Evolutionary conservation across 2,113 vertebrate species (phyloP), one percentile per base, ranked within the genome.

Genomic region (Symphodus melops): DNA sequence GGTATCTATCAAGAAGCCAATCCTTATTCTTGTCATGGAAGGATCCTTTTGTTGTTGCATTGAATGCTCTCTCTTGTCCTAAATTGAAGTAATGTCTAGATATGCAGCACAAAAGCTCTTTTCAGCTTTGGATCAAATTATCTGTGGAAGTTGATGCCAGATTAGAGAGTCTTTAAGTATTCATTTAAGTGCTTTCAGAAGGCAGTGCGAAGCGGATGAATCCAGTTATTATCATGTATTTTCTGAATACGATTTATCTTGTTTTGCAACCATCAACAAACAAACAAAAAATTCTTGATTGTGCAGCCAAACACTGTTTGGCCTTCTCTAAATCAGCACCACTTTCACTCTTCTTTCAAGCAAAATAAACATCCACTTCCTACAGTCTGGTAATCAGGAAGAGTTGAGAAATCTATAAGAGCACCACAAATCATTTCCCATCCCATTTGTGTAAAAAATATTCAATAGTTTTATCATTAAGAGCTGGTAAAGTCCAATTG

Each of bases 1-100:
- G 59, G 62, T 58, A 28, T 57, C 71, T 8, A 58, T 88, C 68
- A 68, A 52, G 68, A 10, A 12, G 59, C 19, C 17, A 76, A 79
- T 78, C 46, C 65, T 13, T 13, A 37, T 54, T n/a, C 23, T 17
- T 5, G 23, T 54, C 67, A 75, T 72, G 14, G 57, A 58, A 10
- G 54, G 13, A 9, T 61, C 8, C 49, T 57, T 77, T 65, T 63
- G 56, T 63, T 12, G 16, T 9, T 0, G 0, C 19, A 21, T 11
- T 81, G 68, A 59, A 55, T 20, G 36, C 66, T 69, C 33, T 7
- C 1, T 53, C 21, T 37, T 21, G 49, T 46, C 19, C 37, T 69
- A 36, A 79, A 69, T 81, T 59, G 44, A 75, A 69, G 44, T 33
- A n/a, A 58, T 25, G 46, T 72, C 37, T 56, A 23, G 21, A 62